Percentiles rank a stretch among this genome's conserved stretches.
phyloP scores from a whole-genome alignment of 1,140 invertebrate species.

The Monochamus saltuarius region DNA sequence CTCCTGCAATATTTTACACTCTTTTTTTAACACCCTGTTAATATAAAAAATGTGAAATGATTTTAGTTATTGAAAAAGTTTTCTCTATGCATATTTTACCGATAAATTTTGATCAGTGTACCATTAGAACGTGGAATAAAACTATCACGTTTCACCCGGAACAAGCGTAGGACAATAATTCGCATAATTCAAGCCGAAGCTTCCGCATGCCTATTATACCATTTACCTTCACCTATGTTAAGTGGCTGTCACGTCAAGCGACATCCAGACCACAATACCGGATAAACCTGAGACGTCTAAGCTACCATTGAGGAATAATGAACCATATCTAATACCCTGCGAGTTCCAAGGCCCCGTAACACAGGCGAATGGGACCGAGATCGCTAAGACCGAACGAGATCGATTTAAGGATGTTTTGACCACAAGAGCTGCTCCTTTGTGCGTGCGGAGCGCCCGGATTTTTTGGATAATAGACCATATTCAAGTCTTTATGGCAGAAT shows the following conservation, averaged over 20 bases:
- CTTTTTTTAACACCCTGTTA: too few relatives aligned
- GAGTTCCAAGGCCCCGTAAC: conserved; percentile 6
- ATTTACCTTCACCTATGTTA: conserved; percentile 30
- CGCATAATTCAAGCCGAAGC: conserved; percentile 14
- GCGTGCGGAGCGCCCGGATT: conserved; percentile 34
- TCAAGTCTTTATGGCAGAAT: conserved; percentile 43
- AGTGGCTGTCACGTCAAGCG: conserved; percentile 25
- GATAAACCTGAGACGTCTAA: conserved; percentile 35
- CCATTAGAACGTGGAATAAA: neutral
- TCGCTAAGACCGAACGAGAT: conserved; percentile 27
- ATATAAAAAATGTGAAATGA: too few relatives aligned
- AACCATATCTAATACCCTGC: conserved; percentile 22
- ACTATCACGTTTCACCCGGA: conserved; percentile 21
- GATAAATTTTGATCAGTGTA: too few relatives aligned
- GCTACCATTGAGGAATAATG: conserved; percentile 38
- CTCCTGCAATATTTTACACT: too few relatives aligned
- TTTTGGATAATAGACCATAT: conserved; percentile 45
- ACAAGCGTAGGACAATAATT: conserved; percentile 2
- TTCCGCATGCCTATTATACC: conserved; percentile 29
- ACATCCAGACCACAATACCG: conserved; percentile 19
- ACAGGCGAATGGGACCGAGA: conserved; percentile 20
- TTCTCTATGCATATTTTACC: too few relatives aligned
- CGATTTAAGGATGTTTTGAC: conserved; percentile 49
- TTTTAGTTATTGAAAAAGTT: too few relatives aligned
- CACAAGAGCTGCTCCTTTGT: conserved; percentile 39